These are phyloP conservation scores for Chinchilla lanigera DNA, from an alignment of 2,113 vertebrate genomes.

Conservation along the genomic window DNA sequence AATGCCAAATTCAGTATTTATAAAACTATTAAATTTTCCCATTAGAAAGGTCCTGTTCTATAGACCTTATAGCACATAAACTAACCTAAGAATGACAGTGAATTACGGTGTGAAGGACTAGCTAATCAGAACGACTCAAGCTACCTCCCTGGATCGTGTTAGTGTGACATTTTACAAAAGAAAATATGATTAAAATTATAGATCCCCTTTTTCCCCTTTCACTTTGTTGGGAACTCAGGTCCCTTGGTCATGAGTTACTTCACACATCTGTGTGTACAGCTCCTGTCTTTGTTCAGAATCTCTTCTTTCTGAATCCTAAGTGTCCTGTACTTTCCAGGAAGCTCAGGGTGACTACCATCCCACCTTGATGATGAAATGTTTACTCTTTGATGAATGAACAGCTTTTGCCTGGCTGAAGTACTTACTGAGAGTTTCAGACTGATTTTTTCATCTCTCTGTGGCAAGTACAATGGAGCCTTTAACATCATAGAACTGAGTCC, in stretches of 20 bases:
- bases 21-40: slow-evolving; percentile 9
- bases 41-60: neutral
- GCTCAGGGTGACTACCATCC: slow-evolving; percentile 30
- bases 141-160: neutral
- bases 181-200: neutral
- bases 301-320: neutral
- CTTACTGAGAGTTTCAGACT: neutral
- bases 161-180: neutral
- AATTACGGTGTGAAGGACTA: neutral
- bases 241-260: neutral
- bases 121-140: neutral
- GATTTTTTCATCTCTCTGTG: neutral
- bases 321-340: neutral
- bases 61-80: neutral
- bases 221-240: neutral
- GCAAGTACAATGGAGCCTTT: neutral
- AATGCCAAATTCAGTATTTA: neutral
- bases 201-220: neutral
- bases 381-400: neutral
- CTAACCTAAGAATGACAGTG: neutral
- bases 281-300: slow-evolving; percentile 34
- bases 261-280: neutral
- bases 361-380: neutral
- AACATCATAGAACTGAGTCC: neutral
- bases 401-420: slow-evolving; percentile 9